These are phyloP conservation scores for Amphiduros pacificus DNA, from an alignment of 2,888 invertebrate genomes.

Conservation along the genomic window DNA sequence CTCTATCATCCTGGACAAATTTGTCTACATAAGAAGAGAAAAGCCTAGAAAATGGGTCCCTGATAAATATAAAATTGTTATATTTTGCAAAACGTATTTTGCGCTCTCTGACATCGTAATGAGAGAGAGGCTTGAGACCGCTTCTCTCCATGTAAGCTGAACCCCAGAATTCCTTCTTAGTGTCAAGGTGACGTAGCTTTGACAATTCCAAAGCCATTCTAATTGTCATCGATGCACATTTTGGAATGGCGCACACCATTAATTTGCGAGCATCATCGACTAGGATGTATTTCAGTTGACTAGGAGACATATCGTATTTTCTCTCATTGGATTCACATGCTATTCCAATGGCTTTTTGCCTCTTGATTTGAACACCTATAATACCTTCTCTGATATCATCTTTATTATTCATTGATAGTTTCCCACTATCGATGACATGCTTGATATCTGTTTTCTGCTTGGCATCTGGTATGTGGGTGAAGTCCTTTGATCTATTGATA, in stretches of 20 bases:
- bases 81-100: conserved; percentile 73
- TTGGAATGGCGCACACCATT: background rate
- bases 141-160: background rate
- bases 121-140: conserved; percentile 60
- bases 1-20: conserved; percentile 60
- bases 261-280: background rate
- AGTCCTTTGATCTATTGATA: no score
- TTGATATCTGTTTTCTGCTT: no score
- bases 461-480: no score
- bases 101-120: conserved; percentile 68
- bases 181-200: background rate
- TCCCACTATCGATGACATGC: no score
- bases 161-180: background rate
- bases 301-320: no score
- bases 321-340: no score
- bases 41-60: conserved; percentile 87
- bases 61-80: conserved; percentile 81
- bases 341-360: no score
- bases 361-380: no score
- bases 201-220: background rate
- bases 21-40: conserved; percentile 90
- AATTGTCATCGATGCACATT: background rate
- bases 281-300: no score
- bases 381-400: no score
- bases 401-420: no score